Evolutionary conservation across 2,888 invertebrate genomes (phyloP).

Genomic region (Prosopocoilus inquinatus): DNA sequence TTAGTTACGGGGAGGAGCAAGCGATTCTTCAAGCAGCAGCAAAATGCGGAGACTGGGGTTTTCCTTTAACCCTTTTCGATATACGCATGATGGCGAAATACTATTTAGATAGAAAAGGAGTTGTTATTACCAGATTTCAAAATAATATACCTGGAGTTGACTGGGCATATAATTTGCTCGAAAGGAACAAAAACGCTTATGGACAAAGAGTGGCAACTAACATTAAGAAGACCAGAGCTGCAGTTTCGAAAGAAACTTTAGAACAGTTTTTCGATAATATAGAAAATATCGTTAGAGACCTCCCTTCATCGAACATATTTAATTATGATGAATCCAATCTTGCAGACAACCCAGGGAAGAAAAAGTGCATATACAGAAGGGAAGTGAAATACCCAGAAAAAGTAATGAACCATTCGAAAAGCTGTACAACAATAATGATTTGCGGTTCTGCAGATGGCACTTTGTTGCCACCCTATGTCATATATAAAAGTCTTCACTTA

Average conservation of each 20-base stretch:
- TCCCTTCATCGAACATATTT: slow-evolving; percentile 9
- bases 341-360: slow-evolving; percentile 36
- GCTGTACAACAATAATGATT: slow-evolving; percentile 32
- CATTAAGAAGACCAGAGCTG: neutral
- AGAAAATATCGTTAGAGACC: neutral
- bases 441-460: slow-evolving; percentile 31
- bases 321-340: slow-evolving; percentile 30
- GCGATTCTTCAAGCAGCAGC: neutral
- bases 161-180: no score
- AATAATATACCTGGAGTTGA: no score
- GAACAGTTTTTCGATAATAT: neutral
- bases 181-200: no score
- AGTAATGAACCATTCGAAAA: slow-evolving; percentile 33
- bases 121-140: no score
- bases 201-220: no score
- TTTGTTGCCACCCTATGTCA: slow-evolving; percentile 31
- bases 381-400: slow-evolving; percentile 31
- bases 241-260: neutral
- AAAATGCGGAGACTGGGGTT: no score
- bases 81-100: no score
- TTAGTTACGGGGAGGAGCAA: neutral
- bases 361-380: slow-evolving; percentile 18
- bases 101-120: no score
- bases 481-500: slow-evolving; percentile 27
- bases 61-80: no score